Conservation (phyloP, 2,113 vertebrate genomes). For the Xiphias gladius region DNA sequence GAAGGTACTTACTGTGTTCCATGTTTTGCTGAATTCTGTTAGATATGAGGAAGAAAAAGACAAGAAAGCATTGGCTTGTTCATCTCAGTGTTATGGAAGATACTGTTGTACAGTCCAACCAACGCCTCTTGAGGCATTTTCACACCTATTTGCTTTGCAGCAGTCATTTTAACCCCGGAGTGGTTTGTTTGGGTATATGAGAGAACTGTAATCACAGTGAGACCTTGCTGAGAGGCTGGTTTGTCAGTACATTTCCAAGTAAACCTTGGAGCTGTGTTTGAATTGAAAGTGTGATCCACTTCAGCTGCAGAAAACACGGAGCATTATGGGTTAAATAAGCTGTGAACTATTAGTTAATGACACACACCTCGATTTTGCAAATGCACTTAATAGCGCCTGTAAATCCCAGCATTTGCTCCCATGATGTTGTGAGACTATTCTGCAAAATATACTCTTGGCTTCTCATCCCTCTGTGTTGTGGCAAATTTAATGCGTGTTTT, state of each 20-base stretch:
- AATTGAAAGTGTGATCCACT: not conserved
- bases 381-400: not conserved
- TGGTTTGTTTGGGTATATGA: slow-evolving; percentile 8
- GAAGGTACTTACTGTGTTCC: not conserved
- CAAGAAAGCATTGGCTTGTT: not conserved
- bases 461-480: not conserved
- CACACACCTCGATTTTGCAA: not conserved
- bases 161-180: slow-evolving; percentile 20
- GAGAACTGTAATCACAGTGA: slow-evolving; percentile 16
- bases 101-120: not conserved
- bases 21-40: not conserved
- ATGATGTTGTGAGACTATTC: not conserved
- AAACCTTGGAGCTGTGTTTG: not conserved
- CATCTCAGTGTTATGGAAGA: not conserved
- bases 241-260: slow-evolving; percentile 6
- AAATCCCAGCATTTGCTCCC: not conserved
- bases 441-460: not conserved
- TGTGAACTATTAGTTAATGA: slow-evolving; percentile 20
- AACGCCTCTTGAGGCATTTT: slow-evolving; percentile 27
- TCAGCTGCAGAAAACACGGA: not conserved
- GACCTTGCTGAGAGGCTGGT: slow-evolving; percentile 13
- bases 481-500: not conserved
- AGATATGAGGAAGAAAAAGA: not conserved
- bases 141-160: slow-evolving; percentile 36
- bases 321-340: slow-evolving; percentile 7